Percentiles rank a stretch among this genome's conserved stretches.
Evolutionary conservation across 2,797 vertebrate genomes (phyloP).

Genomic region (Odontamblyopus rebecca): DNA sequence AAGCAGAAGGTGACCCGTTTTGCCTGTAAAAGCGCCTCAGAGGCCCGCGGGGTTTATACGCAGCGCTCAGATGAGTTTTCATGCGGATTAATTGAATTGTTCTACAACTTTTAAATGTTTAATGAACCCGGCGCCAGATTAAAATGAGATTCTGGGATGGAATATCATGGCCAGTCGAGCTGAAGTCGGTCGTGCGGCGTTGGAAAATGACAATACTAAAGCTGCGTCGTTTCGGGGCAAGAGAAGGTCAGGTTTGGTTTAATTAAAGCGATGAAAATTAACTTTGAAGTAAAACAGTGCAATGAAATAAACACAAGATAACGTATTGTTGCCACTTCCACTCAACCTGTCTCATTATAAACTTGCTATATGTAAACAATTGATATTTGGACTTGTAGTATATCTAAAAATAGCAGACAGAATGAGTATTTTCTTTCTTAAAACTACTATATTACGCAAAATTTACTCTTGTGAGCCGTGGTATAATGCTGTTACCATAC

Average conservation of each 20-base stretch:
- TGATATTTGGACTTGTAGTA: not conserved
- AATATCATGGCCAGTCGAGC: slow-evolving; percentile 42
- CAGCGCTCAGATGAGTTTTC: slow-evolving; percentile 26
- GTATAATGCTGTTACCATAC: no score
- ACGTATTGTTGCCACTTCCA: not conserved
- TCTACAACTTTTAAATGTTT: slow-evolving; percentile 44
- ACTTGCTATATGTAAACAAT: not conserved
- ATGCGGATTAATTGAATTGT: slow-evolving; percentile 50
- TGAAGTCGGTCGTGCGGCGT: slow-evolving; percentile 35
- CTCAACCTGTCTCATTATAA: not conserved
- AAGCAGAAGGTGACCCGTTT: slow-evolving; percentile 48
- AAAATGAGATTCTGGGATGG: slow-evolving; percentile 52
- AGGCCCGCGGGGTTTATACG: slow-evolving; percentile 1
- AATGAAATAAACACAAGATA: not conserved
- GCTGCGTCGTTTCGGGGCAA: not conserved
- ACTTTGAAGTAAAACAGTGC: no score
- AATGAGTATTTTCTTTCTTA: no score
- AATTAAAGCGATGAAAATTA: not conserved
- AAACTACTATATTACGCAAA: no score
- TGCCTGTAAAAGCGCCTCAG: slow-evolving; percentile 32
- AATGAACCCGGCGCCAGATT: slow-evolving; percentile 52
- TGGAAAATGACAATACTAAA: slow-evolving; percentile 30
- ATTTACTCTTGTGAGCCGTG: no score
- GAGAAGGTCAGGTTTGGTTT: not conserved
- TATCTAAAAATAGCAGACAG: no score